phyloP scores from a whole-genome alignment of 2,888 invertebrate species.

The Venustoraphidia nigricollis region DNA sequence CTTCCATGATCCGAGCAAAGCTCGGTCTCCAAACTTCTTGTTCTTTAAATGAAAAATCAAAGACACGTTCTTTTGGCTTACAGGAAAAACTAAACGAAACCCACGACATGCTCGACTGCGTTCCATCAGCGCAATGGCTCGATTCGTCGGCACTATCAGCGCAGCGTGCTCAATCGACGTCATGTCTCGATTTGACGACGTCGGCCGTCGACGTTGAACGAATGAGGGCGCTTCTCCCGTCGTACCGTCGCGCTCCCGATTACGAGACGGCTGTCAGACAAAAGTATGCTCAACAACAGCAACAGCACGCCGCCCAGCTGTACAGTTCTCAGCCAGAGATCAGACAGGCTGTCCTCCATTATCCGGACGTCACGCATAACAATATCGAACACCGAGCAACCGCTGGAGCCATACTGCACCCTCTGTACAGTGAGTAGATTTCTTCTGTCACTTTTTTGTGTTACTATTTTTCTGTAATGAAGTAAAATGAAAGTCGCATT shows the following conservation, averaged over 20 bases:
- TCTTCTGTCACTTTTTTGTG: no score
- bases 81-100: conserved; percentile 1
- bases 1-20: no score
- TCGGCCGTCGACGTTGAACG: conserved; percentile 30
- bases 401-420: conserved; percentile 12
- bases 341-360: conserved; percentile 39
- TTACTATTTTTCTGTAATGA: no score
- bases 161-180: conserved; percentile 47
- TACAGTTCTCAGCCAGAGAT: conserved; percentile 66
- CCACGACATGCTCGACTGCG: background rate
- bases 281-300: conserved; percentile 48
- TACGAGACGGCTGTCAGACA: conserved; percentile 88
- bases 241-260: conserved; percentile 82
- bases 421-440: conserved; percentile 15
- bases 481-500: no score
- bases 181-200: conserved; percentile 42
- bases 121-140: background rate
- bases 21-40: no score
- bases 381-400: conserved; percentile 23
- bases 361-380: conserved; percentile 50
- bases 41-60: no score
- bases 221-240: conserved; percentile 59
- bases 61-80: background rate
- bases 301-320: conserved; percentile 27
- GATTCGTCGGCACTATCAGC: conserved; percentile 14